Base-by-base conservation (phyloP, 2,797 vertebrate species). In the Zalophus californianus region DNA sequence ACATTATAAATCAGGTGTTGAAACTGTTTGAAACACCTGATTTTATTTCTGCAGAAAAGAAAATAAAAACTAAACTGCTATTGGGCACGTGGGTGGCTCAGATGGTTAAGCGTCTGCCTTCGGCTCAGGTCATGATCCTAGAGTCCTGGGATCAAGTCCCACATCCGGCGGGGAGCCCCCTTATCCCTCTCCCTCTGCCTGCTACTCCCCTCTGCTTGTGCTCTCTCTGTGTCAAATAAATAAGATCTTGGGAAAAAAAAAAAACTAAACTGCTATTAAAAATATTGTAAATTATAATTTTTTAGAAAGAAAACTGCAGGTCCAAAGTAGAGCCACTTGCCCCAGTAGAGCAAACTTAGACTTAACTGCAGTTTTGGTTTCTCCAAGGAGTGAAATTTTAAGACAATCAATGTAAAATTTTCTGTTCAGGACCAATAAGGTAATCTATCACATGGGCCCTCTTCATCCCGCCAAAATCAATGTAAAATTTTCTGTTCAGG, bases 261-360 rank as follows among this genome's bases (percentile, higher is more conserved):
- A 95, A 87, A 91, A 83, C 60, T 88, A 91, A 72, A 54, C n/a
- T 94, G 29, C 41, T 78, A 52, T 84, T 88, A 72, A 60, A 85
- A 84, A 88, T 92, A 83, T 5, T 48, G 0, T 78, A 78, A 56
- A 66, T 79, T 32, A 16, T 32, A 48, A 54, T 78, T 48, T 48
- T 48, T 75, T 75, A 75, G 73, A 75, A 75, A 50, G 73, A 48
- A 75, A 50, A 16, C 15, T 7, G 4, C 41, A 75, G 25, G 2
- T 27, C 73, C 27, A 75, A 75, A 15, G 15, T 48, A 50, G 73
- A 48, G 14, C 32, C 73, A 50, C 44, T 48, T 75, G 25, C 44
- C 73, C 14, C 44, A 75, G 44, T 75, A 48, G 15, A 48, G 25
- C 72, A 75, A 75, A 75, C 44, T 75, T 29, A 50, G 73, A 75